Evolutionary conservation across 2,888 invertebrate species (phyloP), one percentile per base, ranked within the genome.

Genomic region (Alentia gelatinosa): DNA sequence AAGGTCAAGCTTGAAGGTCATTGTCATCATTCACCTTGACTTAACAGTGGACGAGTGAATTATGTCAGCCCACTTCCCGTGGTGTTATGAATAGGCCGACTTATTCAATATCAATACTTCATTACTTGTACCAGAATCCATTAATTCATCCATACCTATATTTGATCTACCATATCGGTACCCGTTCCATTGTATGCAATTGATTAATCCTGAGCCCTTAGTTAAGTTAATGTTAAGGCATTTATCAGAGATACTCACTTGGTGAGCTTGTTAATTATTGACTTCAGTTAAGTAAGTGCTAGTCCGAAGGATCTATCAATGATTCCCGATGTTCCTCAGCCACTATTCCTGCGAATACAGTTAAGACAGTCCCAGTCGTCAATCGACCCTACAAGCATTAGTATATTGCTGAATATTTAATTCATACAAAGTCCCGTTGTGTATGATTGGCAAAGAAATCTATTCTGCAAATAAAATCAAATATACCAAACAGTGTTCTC

Each of bases 381-480:
- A 68, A 30, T 30, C 68, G 30, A 26, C 68, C 68, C 68, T 26
- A 47, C 7, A 47, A 47, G 63, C 63, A 63, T 63, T 63, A 63
- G 26, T 30, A 68, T 56, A 56, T 68, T 68, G 68, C 68, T 68
- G 68, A 26, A 30, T 68, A 68, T 68, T 56, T 19, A 1, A 68
- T 30, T 68, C 68, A 68, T 68, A 26, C 1, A 26, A 68, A 68
- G 26, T 68, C 33, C 68, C 26, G n/a, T n/a, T n/a, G n/a, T 68
- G 68, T 68, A 68, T 68, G 68, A 68, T 30, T 79, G 79, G 79
- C 35, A 79, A 79, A 79, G 19, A 79, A 37, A 79, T 79, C 35
- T 79, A 79, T 79, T 79, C 79, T 79, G 37, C 39, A 79, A 79
- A 79, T 79, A 37, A 79, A 79, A 79, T 79, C 9, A 39, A 79